phyloP scores from a whole-genome alignment of 37 sponge, comb jelly and placozoan species.

The Spongilla lacustris region DNA sequence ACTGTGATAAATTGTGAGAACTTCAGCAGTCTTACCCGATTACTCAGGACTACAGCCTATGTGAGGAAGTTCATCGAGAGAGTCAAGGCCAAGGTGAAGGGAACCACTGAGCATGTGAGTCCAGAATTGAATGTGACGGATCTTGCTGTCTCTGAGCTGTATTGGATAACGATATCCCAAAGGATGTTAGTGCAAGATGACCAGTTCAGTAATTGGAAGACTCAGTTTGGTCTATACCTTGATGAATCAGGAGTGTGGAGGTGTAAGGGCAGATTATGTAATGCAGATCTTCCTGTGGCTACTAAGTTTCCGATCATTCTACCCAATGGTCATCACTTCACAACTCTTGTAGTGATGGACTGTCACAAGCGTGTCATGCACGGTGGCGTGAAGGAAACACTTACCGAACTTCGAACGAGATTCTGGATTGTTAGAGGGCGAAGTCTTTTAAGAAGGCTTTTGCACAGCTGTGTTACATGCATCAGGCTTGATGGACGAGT shows the following conservation, averaged over 20 bases:
- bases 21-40: constrained; percentile 16
- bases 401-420: constrained; percentile 16
- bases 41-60: constrained; percentile 25
- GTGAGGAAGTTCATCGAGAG: constrained; percentile 23
- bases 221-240: constrained; percentile 26
- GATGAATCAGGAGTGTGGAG: constrained; percentile 36
- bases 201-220: not conserved
- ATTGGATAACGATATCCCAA: not conserved
- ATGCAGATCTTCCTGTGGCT: constrained; percentile 7
- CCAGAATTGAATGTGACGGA: not conserved
- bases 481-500: not conserved
- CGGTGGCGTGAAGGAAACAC: constrained; percentile 34
- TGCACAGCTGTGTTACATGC: constrained; percentile 1
- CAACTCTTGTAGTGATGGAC: constrained; percentile 18
- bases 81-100: constrained; percentile 1
- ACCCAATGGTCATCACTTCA: constrained; percentile 20
- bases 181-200: not conserved
- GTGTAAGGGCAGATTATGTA: constrained; percentile 33
- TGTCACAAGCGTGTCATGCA: constrained; percentile 24
- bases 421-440: not conserved
- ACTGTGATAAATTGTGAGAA: constrained; percentile 15
- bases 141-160: no score
- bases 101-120: constrained; percentile 1
- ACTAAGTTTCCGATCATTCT: constrained; percentile 27
- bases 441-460: constrained; percentile 16